Evolutionary conservation across 1,140 invertebrate genomes (phyloP).

Genomic region (Temnothorax nylanderi): DNA sequence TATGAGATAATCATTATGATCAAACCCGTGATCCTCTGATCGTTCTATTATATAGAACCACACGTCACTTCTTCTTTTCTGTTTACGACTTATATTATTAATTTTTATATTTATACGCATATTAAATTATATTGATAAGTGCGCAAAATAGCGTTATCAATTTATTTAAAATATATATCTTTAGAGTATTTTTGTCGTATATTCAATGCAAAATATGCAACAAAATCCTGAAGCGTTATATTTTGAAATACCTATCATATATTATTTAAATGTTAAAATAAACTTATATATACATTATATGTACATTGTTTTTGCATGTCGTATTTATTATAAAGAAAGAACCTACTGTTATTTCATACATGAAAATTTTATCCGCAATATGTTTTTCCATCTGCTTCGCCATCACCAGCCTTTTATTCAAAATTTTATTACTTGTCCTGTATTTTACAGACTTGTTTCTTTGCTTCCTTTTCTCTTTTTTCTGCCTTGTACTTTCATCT

Average conservation of each 20-base stretch:
- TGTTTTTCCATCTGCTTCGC: constrained; percentile 19
- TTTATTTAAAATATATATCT: not conserved
- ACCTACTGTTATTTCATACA: not conserved
- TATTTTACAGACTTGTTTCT: constrained; percentile 1
- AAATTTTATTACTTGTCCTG: constrained; percentile 51
- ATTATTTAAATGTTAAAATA: not conserved
- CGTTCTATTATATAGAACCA: too few relatives aligned
- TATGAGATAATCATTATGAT: too few relatives aligned
- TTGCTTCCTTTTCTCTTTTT: not conserved
- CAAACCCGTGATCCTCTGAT: too few relatives aligned
- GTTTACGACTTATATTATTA: not conserved
- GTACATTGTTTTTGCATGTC: not conserved
- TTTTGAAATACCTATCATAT: not conserved
- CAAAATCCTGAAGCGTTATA: not conserved
- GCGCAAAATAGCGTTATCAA: not conserved
- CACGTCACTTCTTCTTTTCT: too few relatives aligned
- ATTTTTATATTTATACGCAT: not conserved
- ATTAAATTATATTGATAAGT: not conserved
- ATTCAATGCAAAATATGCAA: not conserved
- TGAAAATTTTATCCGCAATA: constrained; percentile 28
- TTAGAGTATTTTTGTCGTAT: not conserved
- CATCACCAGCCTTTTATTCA: constrained; percentile 3
- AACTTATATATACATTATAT: not conserved
- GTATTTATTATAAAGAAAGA: not conserved
- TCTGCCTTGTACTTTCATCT: constrained; percentile 27